Evolutionary conservation across 2,888 invertebrate genomes (phyloP), one percentile per base, ranked within the genome.

Genomic region (Acronicta aceris): DNA sequence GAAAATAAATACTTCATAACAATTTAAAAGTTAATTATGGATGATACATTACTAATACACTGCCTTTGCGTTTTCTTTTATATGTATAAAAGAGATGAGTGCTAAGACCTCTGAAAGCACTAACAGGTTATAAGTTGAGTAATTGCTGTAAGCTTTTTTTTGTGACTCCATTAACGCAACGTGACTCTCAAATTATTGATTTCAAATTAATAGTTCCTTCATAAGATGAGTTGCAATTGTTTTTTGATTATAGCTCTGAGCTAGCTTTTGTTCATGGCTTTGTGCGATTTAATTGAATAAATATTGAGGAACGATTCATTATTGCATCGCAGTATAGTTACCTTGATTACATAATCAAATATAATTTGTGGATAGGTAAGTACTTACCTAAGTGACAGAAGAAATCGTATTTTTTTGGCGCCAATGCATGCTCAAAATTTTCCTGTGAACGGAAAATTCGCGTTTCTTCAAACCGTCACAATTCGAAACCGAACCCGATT

Each of bases 201-300:
- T 59, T 40, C 6, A 52, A 56, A 72, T 57, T 49, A 51, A 50
- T 47, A 25, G 16, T 65, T 54, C 47, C 16, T 16, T 62, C 25
- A 33, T 65, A 30, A 21, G 46, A 51, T 48, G 57, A 65, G 13
- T 17, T n/a, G 8, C 65, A 42, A 72, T 73, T 73, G 73, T 60
- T 60, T 53, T 33, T 52, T 72, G 45, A 69, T 72, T 52, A 72
- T 25, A 46, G 42, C 0, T 30, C 5, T 1, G 0, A 21, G 41
- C 42, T 47, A n/a, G 13, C 21, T 30, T 30, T 42, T 8, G 21
- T 36, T 25, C 21, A 33, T 33, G 30, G 27, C 16, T 42, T 42
- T 42, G 17, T 16, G 8, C 7, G 25, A 47, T 47, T 52, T 63
- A 51, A 33, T 17, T 40, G 9, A 30, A 12, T 13, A 12, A 33